phyloP scores from a whole-genome alignment of 2,797 vertebrate genomes.

The Rhabdophis nuchalis region DNA sequence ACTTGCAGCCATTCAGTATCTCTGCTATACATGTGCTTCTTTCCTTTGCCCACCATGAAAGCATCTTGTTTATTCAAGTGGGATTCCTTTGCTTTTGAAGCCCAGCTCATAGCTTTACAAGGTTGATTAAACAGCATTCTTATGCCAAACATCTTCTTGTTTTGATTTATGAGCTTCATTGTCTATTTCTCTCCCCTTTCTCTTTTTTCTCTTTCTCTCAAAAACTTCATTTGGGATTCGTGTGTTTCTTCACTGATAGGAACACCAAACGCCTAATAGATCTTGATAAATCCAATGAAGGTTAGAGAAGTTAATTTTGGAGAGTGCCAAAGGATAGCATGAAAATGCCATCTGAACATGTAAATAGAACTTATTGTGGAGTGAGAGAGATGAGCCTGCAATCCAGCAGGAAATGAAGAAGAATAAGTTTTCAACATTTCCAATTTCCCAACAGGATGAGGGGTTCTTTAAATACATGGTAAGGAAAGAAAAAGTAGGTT shows the following conservation, averaged over 20 bases:
- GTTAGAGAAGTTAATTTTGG: conserved; percentile 23
- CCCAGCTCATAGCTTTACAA: neutral
- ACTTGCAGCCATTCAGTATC: neutral
- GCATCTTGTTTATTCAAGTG: neutral
- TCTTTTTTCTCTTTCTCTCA: neutral
- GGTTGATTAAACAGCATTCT: neutral
- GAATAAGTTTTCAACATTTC: neutral
- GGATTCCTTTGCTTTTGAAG: neutral
- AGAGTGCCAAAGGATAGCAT: conserved; percentile 13
- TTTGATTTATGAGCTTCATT: neutral
- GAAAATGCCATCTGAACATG: neutral
- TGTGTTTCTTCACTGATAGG: conserved; percentile 22
- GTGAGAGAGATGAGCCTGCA: neutral
- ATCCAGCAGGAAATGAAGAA: neutral
- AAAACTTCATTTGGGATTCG: conserved; percentile 9
- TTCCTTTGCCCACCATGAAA: neutral
- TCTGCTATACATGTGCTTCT: neutral
- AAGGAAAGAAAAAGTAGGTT: neutral
- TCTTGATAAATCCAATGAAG: conserved; percentile 32
- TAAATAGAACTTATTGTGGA: neutral
- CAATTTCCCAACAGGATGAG: conserved; percentile 3
- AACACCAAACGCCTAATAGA: conserved; percentile 24
- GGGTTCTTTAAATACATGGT: conserved; percentile 35
- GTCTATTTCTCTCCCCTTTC: conserved; percentile 2
- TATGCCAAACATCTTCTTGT: neutral